Conservation (phyloP, 2,888 invertebrate species). For the Rhodophaea formosa region DNA sequence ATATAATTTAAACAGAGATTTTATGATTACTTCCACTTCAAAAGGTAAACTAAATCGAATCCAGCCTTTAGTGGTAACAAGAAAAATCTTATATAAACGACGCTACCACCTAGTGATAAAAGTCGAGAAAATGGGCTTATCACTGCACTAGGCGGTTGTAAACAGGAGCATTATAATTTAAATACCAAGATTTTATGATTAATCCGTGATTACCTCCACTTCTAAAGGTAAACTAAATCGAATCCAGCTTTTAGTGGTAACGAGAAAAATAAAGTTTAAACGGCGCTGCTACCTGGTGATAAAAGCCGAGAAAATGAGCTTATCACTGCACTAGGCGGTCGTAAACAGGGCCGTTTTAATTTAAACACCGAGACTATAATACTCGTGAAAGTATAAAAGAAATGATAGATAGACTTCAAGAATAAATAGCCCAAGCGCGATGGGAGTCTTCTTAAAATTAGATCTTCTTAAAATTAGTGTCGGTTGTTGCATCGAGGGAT, state of each 20-base stretch:
- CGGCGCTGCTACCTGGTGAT: not conserved
- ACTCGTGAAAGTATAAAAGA: not conserved
- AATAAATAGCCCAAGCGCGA: too few species aligned
- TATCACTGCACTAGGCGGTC: not conserved
- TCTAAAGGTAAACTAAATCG: too few species aligned
- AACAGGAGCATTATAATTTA: not conserved
- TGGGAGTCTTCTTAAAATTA: too few species aligned
- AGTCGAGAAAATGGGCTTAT: constrained; percentile 3
- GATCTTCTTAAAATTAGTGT: too few species aligned
- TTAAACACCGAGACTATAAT: constrained; percentile 4
- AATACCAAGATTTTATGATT: too few species aligned
- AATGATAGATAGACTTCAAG: too few species aligned
- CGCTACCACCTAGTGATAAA: not conserved
- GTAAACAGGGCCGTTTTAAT: not conserved
- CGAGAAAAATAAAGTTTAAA: not conserved
- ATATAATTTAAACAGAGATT: constrained; percentile 6
- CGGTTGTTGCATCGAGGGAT: too few species aligned
- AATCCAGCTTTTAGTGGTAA: not conserved
- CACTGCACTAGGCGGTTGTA: not conserved
- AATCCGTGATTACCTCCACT: too few species aligned
- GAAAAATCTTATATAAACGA: not conserved
- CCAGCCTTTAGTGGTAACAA: not conserved
- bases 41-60: too few species aligned
- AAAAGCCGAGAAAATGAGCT: constrained; percentile 3
- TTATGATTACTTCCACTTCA: too few species aligned